These are phyloP conservation scores for Abramis brama DNA, from an alignment of 2,113 vertebrate genomes.

Conservation along the genomic window DNA sequence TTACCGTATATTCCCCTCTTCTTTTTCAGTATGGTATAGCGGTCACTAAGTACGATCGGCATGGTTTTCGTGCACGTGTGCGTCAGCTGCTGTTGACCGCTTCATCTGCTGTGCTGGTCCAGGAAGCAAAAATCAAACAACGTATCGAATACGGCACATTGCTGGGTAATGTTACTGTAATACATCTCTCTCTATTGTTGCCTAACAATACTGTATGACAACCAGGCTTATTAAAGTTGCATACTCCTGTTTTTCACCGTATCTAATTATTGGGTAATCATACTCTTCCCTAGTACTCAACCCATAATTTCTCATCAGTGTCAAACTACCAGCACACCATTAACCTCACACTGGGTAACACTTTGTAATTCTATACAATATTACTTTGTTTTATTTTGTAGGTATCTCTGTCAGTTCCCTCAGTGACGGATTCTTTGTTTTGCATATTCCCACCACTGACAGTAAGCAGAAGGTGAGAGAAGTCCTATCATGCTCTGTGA, in stretches of 20 bases:
- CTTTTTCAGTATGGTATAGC: conserved; percentile 84
- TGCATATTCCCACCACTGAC: conserved; percentile 89
- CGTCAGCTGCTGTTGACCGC: conserved; percentile 90
- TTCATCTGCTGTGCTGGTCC: conserved; percentile 81
- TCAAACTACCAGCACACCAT: background rate
- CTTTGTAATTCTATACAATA: background rate
- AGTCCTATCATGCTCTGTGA: background rate
- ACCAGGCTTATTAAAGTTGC: conserved; percentile 10
- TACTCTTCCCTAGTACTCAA: background rate
- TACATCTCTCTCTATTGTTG: conserved; percentile 14
- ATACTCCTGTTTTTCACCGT: conserved; percentile 9
- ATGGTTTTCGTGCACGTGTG: conserved; percentile 86
- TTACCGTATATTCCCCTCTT: background rate
- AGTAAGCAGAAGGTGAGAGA: conserved; percentile 90
- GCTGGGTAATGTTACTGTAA: conserved; percentile 75
- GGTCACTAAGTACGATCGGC: conserved; percentile 94
- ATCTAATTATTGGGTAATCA: conserved; percentile 16
- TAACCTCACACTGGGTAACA: background rate
- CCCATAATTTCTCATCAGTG: background rate
- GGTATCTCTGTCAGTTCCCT: conserved; percentile 94
- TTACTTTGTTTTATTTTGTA: conserved; percentile 60
- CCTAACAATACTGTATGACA: conserved; percentile 6
- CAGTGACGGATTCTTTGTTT: conserved; percentile 90
- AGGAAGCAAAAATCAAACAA: conserved; percentile 92
- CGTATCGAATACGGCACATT: conserved; percentile 86